Percentiles rank a stretch among this genome's conserved stretches.
phyloP scores from a whole-genome alignment of 2,888 invertebrate genomes.

The Crioceris asparagi region DNA sequence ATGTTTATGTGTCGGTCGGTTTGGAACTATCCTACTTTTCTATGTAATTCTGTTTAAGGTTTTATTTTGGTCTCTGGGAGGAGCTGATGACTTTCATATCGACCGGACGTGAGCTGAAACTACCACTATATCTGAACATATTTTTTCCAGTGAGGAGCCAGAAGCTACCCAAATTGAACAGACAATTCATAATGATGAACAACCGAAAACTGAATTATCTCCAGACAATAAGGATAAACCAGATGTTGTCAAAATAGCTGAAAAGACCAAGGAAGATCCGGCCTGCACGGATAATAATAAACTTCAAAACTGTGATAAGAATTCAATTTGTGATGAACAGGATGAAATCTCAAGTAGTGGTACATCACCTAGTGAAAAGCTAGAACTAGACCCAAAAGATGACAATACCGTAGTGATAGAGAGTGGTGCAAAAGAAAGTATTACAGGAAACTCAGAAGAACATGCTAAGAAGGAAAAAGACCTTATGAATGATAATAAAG shows the following conservation, averaged over 20 bases:
- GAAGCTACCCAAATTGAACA: no score
- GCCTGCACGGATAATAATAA: no score
- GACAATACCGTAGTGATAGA: neutral
- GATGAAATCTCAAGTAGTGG: no score
- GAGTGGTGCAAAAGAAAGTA: neutral
- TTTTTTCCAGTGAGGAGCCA: constrained; percentile 21
- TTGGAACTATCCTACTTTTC: constrained; percentile 7
- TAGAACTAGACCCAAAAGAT: neutral
- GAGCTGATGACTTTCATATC: constrained; percentile 29
- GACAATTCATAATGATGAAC: no score
- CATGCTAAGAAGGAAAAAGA: neutral
- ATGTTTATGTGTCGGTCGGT: no score
- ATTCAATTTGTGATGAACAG: no score
- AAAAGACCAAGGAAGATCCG: no score
- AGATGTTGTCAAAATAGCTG: no score
- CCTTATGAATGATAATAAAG: constrained; percentile 1
- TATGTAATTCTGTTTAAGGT: constrained; percentile 21
- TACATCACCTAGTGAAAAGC: no score
- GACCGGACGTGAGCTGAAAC: constrained; percentile 5
- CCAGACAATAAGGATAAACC: no score
- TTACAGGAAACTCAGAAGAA: neutral
- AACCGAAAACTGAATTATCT: no score
- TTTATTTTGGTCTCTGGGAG: constrained; percentile 38
- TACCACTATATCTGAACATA: constrained; percentile 10
- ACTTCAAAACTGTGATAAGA: no score